phyloP scores from a whole-genome alignment of 2,888 invertebrate genomes.

The Phalera bucephala region DNA sequence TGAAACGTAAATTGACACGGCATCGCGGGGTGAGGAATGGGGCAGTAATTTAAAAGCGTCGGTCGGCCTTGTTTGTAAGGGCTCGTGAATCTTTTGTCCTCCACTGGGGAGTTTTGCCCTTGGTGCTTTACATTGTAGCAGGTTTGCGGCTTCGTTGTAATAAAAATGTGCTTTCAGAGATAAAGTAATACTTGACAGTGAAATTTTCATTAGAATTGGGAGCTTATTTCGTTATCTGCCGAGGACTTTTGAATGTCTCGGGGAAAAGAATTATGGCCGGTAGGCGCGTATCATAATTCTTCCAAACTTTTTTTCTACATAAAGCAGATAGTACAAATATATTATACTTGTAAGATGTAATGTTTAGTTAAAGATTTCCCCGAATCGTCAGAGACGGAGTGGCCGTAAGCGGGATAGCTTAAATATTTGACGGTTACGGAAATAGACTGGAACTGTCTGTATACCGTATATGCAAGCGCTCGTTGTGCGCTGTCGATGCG shows the following conservation, averaged over 20 bases:
- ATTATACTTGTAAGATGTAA: neutral
- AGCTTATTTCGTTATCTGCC: slow-evolving; percentile 7
- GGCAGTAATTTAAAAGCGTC: slow-evolving; percentile 35
- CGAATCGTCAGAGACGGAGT: slow-evolving; percentile 7
- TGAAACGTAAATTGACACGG: slow-evolving; percentile 1
- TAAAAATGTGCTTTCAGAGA: slow-evolving; percentile 30
- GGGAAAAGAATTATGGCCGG: too few relatives aligned
- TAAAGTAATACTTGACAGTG: slow-evolving; percentile 17
- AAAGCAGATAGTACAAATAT: neutral
- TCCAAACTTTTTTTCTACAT: neutral
- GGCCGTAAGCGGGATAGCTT: slow-evolving; percentile 26
- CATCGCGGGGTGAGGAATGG: slow-evolving; percentile 8
- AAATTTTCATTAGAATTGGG: slow-evolving; percentile 14
- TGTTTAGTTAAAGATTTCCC: neutral
- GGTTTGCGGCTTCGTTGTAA: slow-evolving; percentile 22
- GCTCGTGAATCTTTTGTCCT: slow-evolving; percentile 45
- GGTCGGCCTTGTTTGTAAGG: slow-evolving; percentile 34
- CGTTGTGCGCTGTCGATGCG: slow-evolving; percentile 31
- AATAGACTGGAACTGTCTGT: slow-evolving; percentile 49
- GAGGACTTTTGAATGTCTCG: neutral
- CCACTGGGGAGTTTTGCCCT: slow-evolving; percentile 31
- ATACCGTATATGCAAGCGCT: slow-evolving; percentile 21
- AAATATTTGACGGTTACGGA: slow-evolving; percentile 42
- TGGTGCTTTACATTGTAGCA: slow-evolving; percentile 30
- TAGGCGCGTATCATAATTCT: too few relatives aligned